These are phyloP conservation scores for Trileptium ribeirensis DNA, from an alignment of 2,888 invertebrate species.

Conservation along the genomic window DNA sequence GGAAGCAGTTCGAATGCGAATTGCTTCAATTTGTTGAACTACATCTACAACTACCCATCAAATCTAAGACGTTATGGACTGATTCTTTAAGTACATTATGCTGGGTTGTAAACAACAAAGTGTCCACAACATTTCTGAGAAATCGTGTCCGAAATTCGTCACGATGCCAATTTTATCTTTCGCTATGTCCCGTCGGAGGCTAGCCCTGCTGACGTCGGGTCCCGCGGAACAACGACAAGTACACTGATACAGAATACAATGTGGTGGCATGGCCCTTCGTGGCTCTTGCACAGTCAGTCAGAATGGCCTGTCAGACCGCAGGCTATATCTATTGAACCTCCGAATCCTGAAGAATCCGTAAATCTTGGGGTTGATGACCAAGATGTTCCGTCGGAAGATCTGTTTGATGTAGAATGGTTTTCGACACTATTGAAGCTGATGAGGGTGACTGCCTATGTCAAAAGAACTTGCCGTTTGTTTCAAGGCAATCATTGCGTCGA, in stretches of 20 bases:
- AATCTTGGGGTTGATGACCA: no score
- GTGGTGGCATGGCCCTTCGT: not conserved
- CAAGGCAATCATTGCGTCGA: no score
- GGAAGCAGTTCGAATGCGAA: not conserved
- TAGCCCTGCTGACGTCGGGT: conserved; percentile 42
- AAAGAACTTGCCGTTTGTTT: no score
- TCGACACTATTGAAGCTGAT: no score
- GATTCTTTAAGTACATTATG: not conserved
- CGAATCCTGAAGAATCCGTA: no score
- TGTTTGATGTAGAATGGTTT: no score
- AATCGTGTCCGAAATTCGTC: not conserved
- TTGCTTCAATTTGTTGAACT: not conserved
- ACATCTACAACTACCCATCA: not conserved
- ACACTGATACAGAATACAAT: no score
- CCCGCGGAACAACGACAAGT: not conserved
- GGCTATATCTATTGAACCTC: no score
- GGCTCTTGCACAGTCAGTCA: not conserved
- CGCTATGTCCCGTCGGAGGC: conserved; percentile 22
- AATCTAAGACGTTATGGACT: not conserved
- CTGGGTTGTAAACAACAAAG: not conserved
- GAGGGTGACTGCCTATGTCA: no score
- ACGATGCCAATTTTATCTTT: not conserved
- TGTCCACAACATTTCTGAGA: not conserved
- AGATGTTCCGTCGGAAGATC: no score
- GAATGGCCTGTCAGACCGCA: no score